Conservation (phyloP, 2,797 vertebrate genomes). For the Hyperoplus immaculatus region DNA sequence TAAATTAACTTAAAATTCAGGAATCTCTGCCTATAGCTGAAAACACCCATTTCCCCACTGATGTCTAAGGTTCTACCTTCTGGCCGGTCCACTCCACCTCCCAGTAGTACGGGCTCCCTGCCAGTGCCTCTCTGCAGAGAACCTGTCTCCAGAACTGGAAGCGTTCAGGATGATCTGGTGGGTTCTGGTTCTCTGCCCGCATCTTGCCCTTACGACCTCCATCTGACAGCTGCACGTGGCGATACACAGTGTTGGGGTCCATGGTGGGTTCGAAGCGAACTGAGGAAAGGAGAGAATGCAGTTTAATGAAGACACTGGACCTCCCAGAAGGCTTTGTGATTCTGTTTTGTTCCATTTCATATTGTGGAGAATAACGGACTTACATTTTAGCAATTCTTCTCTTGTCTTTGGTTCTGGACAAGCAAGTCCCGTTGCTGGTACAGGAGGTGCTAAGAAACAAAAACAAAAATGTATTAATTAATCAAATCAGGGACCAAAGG, state of each 20-base stretch:
- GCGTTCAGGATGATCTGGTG: slow-evolving; percentile 80
- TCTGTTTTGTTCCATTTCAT: not conserved
- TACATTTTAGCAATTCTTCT: slow-evolving; percentile 86
- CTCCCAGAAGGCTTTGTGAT: not conserved
- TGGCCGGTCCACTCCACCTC: slow-evolving; percentile 86
- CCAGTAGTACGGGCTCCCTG: slow-evolving; percentile 86
- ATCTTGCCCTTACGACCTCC: slow-evolving; percentile 76
- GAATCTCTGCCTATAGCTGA: not conserved
- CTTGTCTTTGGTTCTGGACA: slow-evolving; percentile 79
- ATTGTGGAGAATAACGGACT: slow-evolving; percentile 42
- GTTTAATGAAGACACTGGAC: not conserved
- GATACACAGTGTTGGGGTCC: slow-evolving; percentile 81
- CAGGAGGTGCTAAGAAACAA: slow-evolving; percentile 42
- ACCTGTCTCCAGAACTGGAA: slow-evolving; percentile 87
- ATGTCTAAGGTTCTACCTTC: slow-evolving; percentile 65
- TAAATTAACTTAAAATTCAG: not conserved
- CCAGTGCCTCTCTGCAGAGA: slow-evolving; percentile 82
- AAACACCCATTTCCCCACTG: not conserved
- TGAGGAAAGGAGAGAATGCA: slow-evolving; percentile 40
- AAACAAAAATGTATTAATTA: not conserved
- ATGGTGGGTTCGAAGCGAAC: slow-evolving; percentile 82
- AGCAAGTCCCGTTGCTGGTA: slow-evolving; percentile 24
- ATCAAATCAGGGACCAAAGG: not conserved
- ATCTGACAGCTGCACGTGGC: slow-evolving; percentile 80
- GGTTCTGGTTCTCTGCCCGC: slow-evolving; percentile 78